Evolutionary conservation across 2,888 invertebrate species (phyloP), one percentile per base, ranked within the genome.

Genomic region (Acleris cristana): DNA sequence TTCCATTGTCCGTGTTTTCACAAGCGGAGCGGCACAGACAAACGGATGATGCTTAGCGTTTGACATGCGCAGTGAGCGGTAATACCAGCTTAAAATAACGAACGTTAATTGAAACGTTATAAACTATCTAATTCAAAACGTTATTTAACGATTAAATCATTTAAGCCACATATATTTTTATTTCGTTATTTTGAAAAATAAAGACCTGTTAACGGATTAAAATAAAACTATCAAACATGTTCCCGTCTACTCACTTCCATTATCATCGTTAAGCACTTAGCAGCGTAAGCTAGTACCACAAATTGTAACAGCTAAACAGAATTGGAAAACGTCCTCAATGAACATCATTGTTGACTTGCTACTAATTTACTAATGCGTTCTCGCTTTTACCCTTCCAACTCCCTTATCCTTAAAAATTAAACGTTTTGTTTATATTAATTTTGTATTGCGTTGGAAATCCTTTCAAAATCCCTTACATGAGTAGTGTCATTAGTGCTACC

Each of bases 401-500:
- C 84, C 89, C 73, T 68, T 82, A 77, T 83, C 82, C 87, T 79
- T 80, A 77, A 81, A 78, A 79, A 80, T 73, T 81, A 80, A 77
- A 79, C 78, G 76, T 70, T 77, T 79, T 76, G 74, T 76, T 79
- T 76, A 76, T 83, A 81, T 84, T 87, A 80, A 84, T 85, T 83
- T 84, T 83, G 79, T 79, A 77, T 87, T 87, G 76, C 84, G 88
- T 93, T 89, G 18, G 34, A 81, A 85, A 87, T 90, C 83, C 89
- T 82, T 77, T 74, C 77, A 74, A 80, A 81, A 84, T 78, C 78
- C 87, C 83, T 86, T 86, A 87, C 82, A 88, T 85, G 83, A 84
- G 88, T 93, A 95, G 95, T 95, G 88, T 95, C 94, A 87, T 94
- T 95, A 93, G 95, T 96, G 88, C 94, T 97, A 94, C 97, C 96